A percentile compares a stretch with the other conserved stretches of the same genome.
These are phyloP conservation scores for Hemiprocne comata DNA, from an alignment of 2,113 vertebrate genomes.

Conservation along the genomic window DNA sequence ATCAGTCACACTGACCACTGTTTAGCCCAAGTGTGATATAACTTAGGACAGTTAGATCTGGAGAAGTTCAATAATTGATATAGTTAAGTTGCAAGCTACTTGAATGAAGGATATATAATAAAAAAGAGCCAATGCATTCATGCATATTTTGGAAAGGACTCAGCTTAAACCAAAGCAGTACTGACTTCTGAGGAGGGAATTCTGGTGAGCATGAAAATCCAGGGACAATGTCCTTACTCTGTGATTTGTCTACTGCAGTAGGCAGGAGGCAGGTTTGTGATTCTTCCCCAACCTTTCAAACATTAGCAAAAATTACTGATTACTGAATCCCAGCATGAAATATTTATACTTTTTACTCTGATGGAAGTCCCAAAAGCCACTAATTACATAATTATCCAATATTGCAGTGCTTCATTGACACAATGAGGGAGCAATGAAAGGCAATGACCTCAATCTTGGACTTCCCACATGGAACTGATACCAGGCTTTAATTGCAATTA, in stretches of 20 bases:
- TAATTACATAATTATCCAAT: not conserved
- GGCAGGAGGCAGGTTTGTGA: not conserved
- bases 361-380: not conserved
- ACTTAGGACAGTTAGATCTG: not conserved
- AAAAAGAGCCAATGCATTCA: not conserved
- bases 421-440: not conserved
- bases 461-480: slow-evolving; percentile 16
- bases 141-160: not conserved
- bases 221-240: accelerated
- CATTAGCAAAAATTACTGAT: not conserved
- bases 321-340: not conserved
- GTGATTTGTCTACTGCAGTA: not conserved
- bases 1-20: slow-evolving; percentile 26
- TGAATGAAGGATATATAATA: not conserved
- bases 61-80: not conserved
- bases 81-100: not conserved
- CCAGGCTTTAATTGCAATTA: slow-evolving; percentile 48
- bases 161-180: not conserved
- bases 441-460: not conserved
- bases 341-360: not conserved
- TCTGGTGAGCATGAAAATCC: not conserved
- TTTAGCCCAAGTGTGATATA: not conserved
- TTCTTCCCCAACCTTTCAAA: not conserved
- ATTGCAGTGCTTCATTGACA: not conserved
- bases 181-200: not conserved